Percentiles rank a stretch among this genome's conserved stretches.
Conservation (phyloP, 1,140 invertebrate species). For the Andrena cerasifolii region DNA sequence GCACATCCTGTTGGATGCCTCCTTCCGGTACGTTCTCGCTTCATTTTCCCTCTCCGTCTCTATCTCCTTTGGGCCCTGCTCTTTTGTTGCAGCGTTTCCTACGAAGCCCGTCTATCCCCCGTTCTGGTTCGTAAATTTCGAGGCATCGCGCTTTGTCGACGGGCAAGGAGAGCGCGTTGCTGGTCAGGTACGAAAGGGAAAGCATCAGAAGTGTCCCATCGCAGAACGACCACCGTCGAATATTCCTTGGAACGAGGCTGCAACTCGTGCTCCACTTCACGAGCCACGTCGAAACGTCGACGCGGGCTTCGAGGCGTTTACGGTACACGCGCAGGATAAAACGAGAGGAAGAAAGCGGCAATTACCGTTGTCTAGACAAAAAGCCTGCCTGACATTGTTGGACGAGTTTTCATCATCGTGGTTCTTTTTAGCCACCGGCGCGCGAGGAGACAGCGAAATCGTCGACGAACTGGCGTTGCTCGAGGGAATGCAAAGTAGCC, state of each 20-base stretch:
- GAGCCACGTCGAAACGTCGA: too few species aligned
- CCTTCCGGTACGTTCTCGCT: slow-evolving; percentile 63
- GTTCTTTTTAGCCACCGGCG: neutral
- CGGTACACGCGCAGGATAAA: neutral
- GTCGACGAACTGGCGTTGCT: too few species aligned
- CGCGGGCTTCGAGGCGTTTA: neutral
- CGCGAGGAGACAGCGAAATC: neutral
- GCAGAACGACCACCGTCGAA: too few species aligned
- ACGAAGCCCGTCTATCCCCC: slow-evolving; percentile 33
- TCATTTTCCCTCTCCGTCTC: slow-evolving; percentile 8
- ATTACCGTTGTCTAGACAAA: slow-evolving; percentile 25
- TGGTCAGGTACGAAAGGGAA: slow-evolving; percentile 20
- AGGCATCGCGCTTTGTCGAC: slow-evolving; percentile 56
- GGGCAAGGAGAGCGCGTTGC: slow-evolving; percentile 7
- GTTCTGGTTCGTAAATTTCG: slow-evolving; percentile 63
- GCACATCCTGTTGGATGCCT: slow-evolving; percentile 71
- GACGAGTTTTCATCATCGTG: neutral
- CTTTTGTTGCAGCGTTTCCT: slow-evolving; percentile 46
- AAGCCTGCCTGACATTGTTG: slow-evolving; percentile 13
- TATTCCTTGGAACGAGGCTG: too few species aligned
- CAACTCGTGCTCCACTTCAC: too few species aligned
- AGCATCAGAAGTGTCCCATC: neutral
- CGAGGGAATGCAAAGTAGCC: slow-evolving; percentile 12
- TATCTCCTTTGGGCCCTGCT: slow-evolving; percentile 16
- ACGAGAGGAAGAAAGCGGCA: neutral